Percentiles rank a stretch among this genome's conserved stretches.
Conservation (phyloP, 2,113 vertebrate genomes). For the Marmota monax region DNA sequence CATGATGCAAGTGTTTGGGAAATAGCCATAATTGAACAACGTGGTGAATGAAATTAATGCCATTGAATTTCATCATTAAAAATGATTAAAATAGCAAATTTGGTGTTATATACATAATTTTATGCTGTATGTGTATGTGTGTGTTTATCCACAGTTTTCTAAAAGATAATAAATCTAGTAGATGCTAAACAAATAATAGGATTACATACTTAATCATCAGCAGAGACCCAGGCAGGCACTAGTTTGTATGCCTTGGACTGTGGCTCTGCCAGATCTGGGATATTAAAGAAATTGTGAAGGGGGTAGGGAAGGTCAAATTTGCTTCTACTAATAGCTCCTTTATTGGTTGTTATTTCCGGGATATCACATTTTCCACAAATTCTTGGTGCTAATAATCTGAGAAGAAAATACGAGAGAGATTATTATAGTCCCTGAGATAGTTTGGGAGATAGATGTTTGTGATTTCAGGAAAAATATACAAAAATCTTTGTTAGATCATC, state of each 20-base stretch:
- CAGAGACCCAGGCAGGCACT: not conserved
- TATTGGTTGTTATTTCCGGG: not conserved
- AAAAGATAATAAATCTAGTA: constrained; percentile 32
- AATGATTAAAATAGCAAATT: not conserved
- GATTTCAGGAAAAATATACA: not conserved
- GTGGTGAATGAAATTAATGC: not conserved
- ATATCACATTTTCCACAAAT: not conserved
- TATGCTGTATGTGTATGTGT: not conserved
- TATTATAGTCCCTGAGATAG: not conserved
- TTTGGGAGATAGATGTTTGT: not conserved
- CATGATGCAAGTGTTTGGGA: not conserved
- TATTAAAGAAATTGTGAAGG: not conserved
- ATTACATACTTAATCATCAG: constrained; percentile 12
- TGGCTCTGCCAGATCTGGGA: not conserved
- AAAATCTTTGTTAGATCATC: not conserved
- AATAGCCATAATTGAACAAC: not conserved
- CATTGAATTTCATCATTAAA: not conserved
- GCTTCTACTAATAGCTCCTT: not conserved
- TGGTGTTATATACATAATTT: constrained; percentile 10
- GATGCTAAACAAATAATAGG: not conserved
- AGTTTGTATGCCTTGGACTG: not conserved
- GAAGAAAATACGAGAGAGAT: not conserved
- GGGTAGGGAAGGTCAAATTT: not conserved
- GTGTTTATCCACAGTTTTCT: not conserved
- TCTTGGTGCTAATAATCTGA: not conserved